Evolutionary conservation across 53 echinoderm and acorn worm genomes (phyloP), one percentile per base, ranked within the genome.

Genomic region (Antedon mediterranea): DNA sequence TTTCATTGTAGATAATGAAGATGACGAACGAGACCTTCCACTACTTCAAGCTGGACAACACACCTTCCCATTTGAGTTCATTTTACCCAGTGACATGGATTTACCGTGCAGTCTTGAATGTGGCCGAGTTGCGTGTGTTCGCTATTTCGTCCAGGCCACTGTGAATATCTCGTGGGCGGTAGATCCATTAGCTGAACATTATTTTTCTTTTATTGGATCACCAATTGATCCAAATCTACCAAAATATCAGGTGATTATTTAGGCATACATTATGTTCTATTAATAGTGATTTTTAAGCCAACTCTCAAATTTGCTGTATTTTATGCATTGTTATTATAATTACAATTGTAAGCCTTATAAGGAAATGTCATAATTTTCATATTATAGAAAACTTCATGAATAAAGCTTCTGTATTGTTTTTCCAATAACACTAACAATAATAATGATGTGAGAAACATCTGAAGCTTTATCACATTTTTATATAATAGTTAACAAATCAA

Each of bases 131-230:
- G 91, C 94, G n/a, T 89, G 89, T 72, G 87, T 91, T 30, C 78
- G 94, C 13, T 94, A 91, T 78, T 89, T 86, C 29, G 89, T 94
- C 14, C 94, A 94, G 79, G 94, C 94, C 23, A 94, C 89, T 72
- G 86, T 94, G 82, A 91, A 94, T 71, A 94, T 94, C 32, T 91
- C 94, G 23, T 94, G 94, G 94, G 94, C 94, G 14, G 94, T 94
- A 23, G 94, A 94, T 31, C 94, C 94, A 0, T 85, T 94, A 31
- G 94, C 94, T 0, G 94, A 94, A 79, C 80, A 91, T 8, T 94
- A 91, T 32, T 94, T 94, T 73, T 94, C 94, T 14, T 94, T 94
- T 75, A 83, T 91, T 71, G 94, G 94, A 9, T 88, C 89, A 6
- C 87, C 89, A 20, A 85, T 87, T 75, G 82, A 91, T 44, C 87